Evolutionary conservation across 2,888 invertebrate genomes (phyloP).

Genomic region (Notodonta ziczac): DNA sequence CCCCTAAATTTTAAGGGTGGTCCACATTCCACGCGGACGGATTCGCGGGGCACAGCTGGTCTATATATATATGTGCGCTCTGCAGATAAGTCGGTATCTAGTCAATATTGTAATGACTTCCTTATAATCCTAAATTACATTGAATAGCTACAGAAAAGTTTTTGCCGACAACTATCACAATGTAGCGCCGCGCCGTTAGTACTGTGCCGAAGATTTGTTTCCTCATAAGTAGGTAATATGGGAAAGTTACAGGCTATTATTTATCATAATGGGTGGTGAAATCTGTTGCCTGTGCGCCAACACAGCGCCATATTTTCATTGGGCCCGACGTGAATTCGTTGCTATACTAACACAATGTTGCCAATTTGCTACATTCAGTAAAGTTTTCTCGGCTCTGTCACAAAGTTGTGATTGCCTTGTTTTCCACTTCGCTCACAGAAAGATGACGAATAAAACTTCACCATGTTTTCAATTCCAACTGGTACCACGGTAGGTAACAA

Average conservation of each 20-base stretch:
- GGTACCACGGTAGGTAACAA: not conserved
- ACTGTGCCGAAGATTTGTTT: constrained; percentile 25
- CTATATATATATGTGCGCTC: no score
- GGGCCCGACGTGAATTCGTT: constrained; percentile 39
- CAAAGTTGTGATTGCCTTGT: constrained; percentile 76
- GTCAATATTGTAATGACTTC: not conserved
- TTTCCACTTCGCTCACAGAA: constrained; percentile 63
- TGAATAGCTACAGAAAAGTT: not conserved
- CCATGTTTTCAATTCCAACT: constrained; percentile 21
- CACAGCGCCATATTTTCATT: constrained; percentile 46
- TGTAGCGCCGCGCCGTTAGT: constrained; percentile 6
- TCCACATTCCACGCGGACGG: no score
- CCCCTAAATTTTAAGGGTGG: no score
- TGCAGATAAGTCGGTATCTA: no score
- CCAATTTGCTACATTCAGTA: constrained; percentile 66
- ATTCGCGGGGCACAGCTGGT: no score
- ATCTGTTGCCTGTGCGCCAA: constrained; percentile 46
- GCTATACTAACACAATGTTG: constrained; percentile 65
- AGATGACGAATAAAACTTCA: constrained; percentile 68
- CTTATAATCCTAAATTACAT: not conserved
- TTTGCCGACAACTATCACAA: not conserved
- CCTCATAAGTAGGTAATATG: constrained; percentile 33
- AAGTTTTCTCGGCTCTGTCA: constrained; percentile 63
- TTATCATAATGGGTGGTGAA: constrained; percentile 46
- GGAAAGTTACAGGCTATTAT: constrained; percentile 37